Percentiles rank a stretch among this genome's conserved stretches.
phyloP scores from a whole-genome alignment of 2,888 invertebrate genomes.

The Tipula confusa region DNA sequence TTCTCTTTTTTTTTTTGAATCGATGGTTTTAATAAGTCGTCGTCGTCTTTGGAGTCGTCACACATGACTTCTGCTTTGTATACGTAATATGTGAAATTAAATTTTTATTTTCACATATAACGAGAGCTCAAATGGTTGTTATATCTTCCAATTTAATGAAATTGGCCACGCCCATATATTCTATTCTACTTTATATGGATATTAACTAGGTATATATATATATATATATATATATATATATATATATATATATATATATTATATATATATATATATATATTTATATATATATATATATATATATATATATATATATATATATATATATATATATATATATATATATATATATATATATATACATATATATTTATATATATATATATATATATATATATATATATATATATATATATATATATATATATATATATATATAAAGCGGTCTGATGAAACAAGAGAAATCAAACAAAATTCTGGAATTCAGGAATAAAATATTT shows the following conservation, averaged over 20 bases:
- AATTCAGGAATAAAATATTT: background rate
- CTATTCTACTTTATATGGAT: background rate
- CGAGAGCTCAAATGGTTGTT: background rate
- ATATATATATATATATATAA: background rate
- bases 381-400: background rate
- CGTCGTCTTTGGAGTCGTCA: background rate
- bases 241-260: background rate
- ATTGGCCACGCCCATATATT: background rate
- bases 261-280: background rate
- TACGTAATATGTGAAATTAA: background rate
- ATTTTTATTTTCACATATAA: background rate
- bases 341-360: background rate
- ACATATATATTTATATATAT: background rate
- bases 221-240: background rate
- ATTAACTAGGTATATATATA: background rate
- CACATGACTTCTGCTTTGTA: background rate
- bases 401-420: background rate
- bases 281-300: background rate
- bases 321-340: background rate
- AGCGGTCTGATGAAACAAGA: no score
- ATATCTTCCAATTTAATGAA: background rate
- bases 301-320: background rate
- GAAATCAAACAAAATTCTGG: background rate
- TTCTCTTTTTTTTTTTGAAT: background rate
- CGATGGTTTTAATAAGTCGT: background rate